Evolutionary conservation across 2,113 vertebrate species (phyloP).

Genomic region (Pristiophorus japonicus): DNA sequence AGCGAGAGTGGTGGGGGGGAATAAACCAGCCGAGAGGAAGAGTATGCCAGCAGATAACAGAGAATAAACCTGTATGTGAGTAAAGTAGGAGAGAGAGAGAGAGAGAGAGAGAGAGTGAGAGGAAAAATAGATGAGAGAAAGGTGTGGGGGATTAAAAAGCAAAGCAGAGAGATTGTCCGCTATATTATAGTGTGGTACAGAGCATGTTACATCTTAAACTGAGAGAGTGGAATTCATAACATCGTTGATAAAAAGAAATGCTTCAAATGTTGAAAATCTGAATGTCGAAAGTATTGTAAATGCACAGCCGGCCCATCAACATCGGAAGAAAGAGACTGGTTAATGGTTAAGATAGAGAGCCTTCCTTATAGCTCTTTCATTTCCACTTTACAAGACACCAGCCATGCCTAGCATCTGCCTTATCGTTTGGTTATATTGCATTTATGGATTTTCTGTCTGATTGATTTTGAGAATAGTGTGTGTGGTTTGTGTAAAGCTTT

Average conservation of each 20-base stretch:
- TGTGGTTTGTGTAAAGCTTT: neutral
- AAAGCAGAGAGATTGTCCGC: neutral
- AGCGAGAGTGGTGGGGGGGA: no score
- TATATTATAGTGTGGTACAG: neutral
- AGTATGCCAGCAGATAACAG: no score
- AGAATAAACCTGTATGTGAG: no score
- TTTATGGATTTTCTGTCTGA: neutral
- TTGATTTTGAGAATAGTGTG: neutral
- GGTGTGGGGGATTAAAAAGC: neutral
- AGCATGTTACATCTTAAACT: neutral
- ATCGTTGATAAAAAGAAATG: neutral
- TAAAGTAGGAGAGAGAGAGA: neutral
- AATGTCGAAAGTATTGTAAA: neutral
- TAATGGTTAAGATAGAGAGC: neutral
- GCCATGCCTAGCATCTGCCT: neutral
- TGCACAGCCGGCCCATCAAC: neutral
- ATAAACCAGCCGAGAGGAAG: neutral
- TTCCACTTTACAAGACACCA: neutral
- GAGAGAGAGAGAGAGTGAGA: no score
- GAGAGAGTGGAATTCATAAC: neutral
- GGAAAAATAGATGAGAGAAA: neutral
- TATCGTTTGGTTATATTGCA: neutral
- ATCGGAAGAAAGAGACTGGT: neutral
- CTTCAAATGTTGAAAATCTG: neutral
- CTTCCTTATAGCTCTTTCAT: neutral